Percentiles rank a stretch among this genome's conserved stretches.
phyloP scores from a whole-genome alignment of 2,797 vertebrate genomes.

The Bradypodion ventrale region DNA sequence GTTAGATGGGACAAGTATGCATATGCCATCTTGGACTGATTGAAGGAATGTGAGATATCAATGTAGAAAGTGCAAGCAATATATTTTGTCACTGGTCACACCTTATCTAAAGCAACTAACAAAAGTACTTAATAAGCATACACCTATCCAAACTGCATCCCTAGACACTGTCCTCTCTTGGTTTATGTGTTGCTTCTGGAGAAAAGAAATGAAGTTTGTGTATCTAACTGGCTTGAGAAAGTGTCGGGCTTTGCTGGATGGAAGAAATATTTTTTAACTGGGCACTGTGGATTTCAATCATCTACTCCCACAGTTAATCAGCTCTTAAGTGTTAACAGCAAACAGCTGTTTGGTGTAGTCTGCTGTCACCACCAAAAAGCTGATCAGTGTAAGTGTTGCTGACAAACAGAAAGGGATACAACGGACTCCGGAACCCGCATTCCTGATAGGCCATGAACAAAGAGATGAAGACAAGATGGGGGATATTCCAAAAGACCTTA shows the following conservation, averaged over 20 bases:
- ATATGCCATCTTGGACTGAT: too few species aligned
- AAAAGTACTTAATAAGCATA: neutral
- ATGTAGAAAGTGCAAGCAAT: too few species aligned
- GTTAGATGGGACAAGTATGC: too few species aligned
- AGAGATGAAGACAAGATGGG: neutral
- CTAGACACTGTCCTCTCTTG: too few species aligned
- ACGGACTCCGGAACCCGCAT: neutral
- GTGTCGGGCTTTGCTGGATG: neutral
- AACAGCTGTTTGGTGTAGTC: neutral
- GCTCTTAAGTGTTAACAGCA: constrained; percentile 14
- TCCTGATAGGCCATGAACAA: neutral
- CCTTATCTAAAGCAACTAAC: neutral
- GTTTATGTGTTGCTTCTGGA: neutral
- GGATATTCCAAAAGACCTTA: neutral
- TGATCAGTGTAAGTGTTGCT: constrained; percentile 19
- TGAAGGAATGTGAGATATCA: too few species aligned
- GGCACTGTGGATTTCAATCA: neutral
- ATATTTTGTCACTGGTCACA: neutral
- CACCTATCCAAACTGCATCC: neutral
- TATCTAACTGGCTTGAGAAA: neutral
- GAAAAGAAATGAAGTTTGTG: neutral
- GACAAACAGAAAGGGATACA: neutral
- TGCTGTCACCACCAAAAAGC: neutral
- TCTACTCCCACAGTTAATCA: neutral
- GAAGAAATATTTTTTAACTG: neutral